Evolutionary conservation across 2,113 vertebrate species (phyloP), one percentile per base, ranked within the genome.

Genomic region (Prolemur simus): DNA sequence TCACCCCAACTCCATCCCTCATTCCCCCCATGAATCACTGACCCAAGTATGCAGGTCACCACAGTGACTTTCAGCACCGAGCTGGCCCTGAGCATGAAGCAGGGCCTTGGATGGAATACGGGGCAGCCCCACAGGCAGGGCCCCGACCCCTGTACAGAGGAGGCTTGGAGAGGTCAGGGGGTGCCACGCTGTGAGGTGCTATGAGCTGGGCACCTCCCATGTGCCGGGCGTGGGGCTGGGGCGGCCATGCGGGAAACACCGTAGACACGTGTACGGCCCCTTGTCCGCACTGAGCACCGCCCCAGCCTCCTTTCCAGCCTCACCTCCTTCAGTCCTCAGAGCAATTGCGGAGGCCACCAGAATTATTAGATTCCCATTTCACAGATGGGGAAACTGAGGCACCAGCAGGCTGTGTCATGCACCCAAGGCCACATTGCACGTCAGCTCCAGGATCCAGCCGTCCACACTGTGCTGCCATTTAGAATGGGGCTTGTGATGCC

Each of bases 261-360:
- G 0, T 8, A 14, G 21, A 54, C 37, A 23, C 9, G 11, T 11
- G 68, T 14, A 4, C 47, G 9, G 88, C 27, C 58, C 9, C 4
- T 25, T 0, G n/a, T 56, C 11, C 0, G 1, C 10, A n/a, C 37
- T 0, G 14, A 58, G 37, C 54, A n/a, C 13, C 0, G 13, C 69
- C 34, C 20, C 21, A 39, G 42, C 27, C 39, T 37, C 15, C 1
- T 7, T 15, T 10, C 37, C 56, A 63, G 39, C 80, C 32, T 12
- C 37, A 7, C 17, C 10, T n/a, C 21, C 0, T 21, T 14, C 89
- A 4, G 1, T 11, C 29, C 6, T 29, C 76, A 6, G 15, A 29
- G 47, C 9, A n/a, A 17, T 14, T 8, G 0, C 13, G 7, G 15
- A 39, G 3, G 27, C 47, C 32, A 64, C 39, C 49, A 12, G 7